Base-by-base conservation (phyloP, 2,797 vertebrate species). In the Taeniopygia guttata region DNA sequence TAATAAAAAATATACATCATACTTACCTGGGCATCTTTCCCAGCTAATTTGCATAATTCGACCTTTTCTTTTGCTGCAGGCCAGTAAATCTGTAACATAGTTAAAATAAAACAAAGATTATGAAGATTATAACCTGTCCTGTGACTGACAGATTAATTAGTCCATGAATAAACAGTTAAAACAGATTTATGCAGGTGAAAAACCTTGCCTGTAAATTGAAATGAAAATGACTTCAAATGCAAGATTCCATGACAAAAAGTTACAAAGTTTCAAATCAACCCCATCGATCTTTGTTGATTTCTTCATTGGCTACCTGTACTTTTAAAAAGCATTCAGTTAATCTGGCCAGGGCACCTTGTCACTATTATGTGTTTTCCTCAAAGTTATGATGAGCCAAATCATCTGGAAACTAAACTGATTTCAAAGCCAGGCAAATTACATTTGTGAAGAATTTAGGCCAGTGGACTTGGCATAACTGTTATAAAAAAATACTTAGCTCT, bases 21-120 rank as follows among this genome's bases (percentile, higher is more conserved):
- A 99, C 99, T 99, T 97, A 99, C 99, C 76, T 98, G 98, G 84
- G 97, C 94, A 94, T 99, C 98, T 98, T 99, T 99, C 43, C 99
- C 99, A 64, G 99, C 99, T 94, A 99, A 98, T 97, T 98, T 98
- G 96, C 99, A 99, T 96, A 98, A 98, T 95, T 99, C 99, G 54
- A 99, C 97, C 81, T 98, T 98, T 93, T 99, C 99, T 95, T 98
- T 98, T 81, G 98, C 76, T 95, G 98, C 98, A 73, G 99, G 98
- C 99, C 99, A 99, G 95, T 98, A 97, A 92, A 99, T 98, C 99
- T 99, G 97, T 74, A 96, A 96, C 88, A 95, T 0, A 97, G 90
- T 95, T 81, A 63, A 88, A 97, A 58, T 90, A 72, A 87, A 15
- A 86, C 8, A 67, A 49, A 93, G n/a, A 74, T 84, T 72, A 66